phyloP scores from a whole-genome alignment of 2,888 invertebrate species.

The Metopia argyrocephala region DNA sequence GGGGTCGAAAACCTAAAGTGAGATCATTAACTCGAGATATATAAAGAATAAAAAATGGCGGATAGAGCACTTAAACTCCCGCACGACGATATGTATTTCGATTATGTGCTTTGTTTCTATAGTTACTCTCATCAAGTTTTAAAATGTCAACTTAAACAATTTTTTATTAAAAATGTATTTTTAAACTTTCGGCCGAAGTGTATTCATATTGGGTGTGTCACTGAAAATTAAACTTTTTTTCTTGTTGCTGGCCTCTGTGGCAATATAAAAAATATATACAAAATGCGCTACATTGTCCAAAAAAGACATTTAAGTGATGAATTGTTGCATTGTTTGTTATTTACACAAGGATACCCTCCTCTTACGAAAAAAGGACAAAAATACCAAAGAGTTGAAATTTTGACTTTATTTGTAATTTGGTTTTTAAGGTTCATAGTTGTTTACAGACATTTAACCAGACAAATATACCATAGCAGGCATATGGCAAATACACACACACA shows the following conservation, averaged over 20 bases:
- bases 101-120: too few relatives aligned
- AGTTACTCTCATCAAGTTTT: too few relatives aligned
- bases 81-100: too few relatives aligned
- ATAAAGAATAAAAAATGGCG: too few relatives aligned
- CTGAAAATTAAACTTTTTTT: neutral
- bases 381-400: slow-evolving; percentile 43
- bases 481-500: too few relatives aligned
- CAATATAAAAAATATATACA: slow-evolving; percentile 49
- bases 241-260: slow-evolving; percentile 6
- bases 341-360: slow-evolving; percentile 63
- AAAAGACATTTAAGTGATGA: slow-evolving; percentile 70
- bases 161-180: too few relatives aligned
- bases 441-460: slow-evolving; percentile 52
- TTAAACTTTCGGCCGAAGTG: slow-evolving; percentile 8
- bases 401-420: slow-evolving; percentile 56
- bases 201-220: slow-evolving; percentile 29
- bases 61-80: too few relatives aligned
- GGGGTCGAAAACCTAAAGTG: too few relatives aligned
- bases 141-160: too few relatives aligned
- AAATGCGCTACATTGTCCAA: slow-evolving; percentile 53
- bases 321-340: slow-evolving; percentile 70
- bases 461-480: slow-evolving; percentile 24
- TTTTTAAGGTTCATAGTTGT: slow-evolving; percentile 44
- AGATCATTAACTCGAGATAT: too few relatives aligned
- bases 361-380: neutral